Conservation (phyloP, 2,888 invertebrate genomes). For the Helleia helle region DNA sequence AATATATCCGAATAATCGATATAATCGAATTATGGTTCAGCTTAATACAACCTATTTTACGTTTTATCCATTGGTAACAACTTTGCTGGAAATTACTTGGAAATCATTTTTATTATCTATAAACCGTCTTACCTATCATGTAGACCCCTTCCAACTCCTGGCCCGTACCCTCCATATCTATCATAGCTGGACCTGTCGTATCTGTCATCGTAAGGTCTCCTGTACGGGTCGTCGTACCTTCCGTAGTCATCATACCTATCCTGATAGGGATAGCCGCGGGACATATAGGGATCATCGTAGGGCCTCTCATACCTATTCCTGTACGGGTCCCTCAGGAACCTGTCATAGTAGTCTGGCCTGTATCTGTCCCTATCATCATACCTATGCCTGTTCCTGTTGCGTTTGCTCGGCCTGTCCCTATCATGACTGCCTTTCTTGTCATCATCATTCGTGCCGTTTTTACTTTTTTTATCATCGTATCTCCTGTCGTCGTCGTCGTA, state of each 20-base stretch:
- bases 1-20: no score
- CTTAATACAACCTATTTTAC: no score
- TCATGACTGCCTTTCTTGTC: slow-evolving; percentile 30
- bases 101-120: no score
- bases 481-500: slow-evolving; percentile 30
- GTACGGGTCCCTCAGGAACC: slow-evolving; percentile 53
- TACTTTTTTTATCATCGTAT: slow-evolving; percentile 31
- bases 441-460: slow-evolving; percentile 36
- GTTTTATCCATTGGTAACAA: no score
- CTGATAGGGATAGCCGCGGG: slow-evolving; percentile 23
- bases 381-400: slow-evolving; percentile 40
- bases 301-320: slow-evolving; percentile 43
- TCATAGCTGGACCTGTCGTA: slow-evolving; percentile 38
- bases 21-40: no score
- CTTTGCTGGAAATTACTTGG: no score
- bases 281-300: slow-evolving; percentile 41
- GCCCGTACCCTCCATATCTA: slow-evolving; percentile 51
- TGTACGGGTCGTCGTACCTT: slow-evolving; percentile 39
- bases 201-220: slow-evolving; percentile 40
- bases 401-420: slow-evolving; percentile 38
- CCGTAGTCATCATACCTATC: slow-evolving; percentile 38
- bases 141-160: slow-evolving; percentile 50
- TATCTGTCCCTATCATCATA: slow-evolving; percentile 56
- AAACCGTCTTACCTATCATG: slow-evolving; percentile 67
- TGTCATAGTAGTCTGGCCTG: slow-evolving; percentile 57